phyloP scores from a whole-genome alignment of 1,140 invertebrate species.

The Sinonovacula constricta region DNA sequence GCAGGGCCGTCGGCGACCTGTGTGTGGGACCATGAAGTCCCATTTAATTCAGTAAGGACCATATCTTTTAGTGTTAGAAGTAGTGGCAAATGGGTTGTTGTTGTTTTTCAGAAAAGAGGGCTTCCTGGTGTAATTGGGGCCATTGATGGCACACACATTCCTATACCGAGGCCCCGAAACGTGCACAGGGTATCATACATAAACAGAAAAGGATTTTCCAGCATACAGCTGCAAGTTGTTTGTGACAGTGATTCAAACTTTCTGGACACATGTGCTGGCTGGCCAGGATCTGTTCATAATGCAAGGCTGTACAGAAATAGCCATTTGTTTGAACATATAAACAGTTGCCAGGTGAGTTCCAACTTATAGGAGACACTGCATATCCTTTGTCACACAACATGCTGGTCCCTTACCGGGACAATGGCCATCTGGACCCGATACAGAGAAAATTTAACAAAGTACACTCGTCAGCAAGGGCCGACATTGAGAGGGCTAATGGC shows the following conservation, averaged over 20 bases:
- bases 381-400: constrained; percentile 3
- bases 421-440: background rate
- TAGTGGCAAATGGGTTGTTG: too few relatives aligned
- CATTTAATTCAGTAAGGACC: too few relatives aligned
- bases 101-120: too few relatives aligned
- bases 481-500: too few relatives aligned
- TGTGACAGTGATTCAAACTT: constrained; percentile 18
- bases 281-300: constrained; percentile 12
- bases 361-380: background rate
- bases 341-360: background rate
- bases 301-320: constrained; percentile 22
- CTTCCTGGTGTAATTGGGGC: background rate
- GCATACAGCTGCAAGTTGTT: constrained; percentile 7
- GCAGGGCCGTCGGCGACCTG: too few relatives aligned
- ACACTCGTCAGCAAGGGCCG: background rate
- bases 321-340: too few relatives aligned
- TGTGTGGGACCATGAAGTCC: too few relatives aligned
- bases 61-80: too few relatives aligned
- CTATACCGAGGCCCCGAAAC: background rate
- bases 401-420: background rate
- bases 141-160: constrained; percentile 3
- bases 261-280: constrained; percentile 5
- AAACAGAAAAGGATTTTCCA: background rate
- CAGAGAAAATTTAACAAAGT: background rate
- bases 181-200: background rate